These are phyloP conservation scores for Balaeniceps rex DNA, from an alignment of 2,113 vertebrate species.

Conservation along the genomic window DNA sequence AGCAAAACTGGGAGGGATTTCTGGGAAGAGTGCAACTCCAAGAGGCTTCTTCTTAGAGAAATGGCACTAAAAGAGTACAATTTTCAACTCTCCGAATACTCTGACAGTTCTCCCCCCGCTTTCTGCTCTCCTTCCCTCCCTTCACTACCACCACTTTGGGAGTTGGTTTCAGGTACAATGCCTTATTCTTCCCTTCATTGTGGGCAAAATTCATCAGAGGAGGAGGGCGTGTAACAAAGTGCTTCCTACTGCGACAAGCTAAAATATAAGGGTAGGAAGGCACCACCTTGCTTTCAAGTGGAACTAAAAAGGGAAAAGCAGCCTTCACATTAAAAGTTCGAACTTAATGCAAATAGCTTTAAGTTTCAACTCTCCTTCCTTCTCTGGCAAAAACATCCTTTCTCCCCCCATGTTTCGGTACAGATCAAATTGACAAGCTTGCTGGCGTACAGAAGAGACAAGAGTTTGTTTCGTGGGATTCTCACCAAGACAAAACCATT, in stretches of 20 bases:
- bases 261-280: background rate
- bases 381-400: background rate
- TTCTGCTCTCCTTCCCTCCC: background rate
- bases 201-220: background rate
- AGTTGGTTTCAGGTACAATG: background rate
- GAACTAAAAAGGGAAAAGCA: background rate
- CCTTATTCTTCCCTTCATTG: background rate
- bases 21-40: background rate
- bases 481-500: fast-evolving
- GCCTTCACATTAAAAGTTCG: background rate
- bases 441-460: background rate
- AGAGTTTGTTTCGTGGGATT: background rate
- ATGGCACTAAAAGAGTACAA: too few relatives aligned
- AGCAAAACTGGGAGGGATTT: constrained; percentile 23
- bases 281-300: background rate
- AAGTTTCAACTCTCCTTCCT: background rate
- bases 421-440: background rate
- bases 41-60: background rate
- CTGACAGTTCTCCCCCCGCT: background rate
- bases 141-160: too few relatives aligned
- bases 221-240: background rate
- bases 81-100: background rate
- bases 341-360: background rate
- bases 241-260: background rate
- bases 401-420: background rate